Evolutionary conservation across 2,113 vertebrate species (phyloP).

Genomic region (Antennarius striatus): DNA sequence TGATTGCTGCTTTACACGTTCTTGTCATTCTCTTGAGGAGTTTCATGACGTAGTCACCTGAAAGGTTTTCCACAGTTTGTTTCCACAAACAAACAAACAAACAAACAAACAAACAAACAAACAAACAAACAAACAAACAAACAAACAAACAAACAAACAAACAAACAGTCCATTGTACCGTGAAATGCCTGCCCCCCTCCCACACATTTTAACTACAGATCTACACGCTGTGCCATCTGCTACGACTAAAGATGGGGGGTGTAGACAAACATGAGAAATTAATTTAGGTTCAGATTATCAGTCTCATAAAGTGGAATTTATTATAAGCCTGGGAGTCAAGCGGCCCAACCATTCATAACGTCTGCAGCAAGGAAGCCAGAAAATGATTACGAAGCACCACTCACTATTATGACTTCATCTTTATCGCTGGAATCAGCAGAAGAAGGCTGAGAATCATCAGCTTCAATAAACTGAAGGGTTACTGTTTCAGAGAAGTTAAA

Average conservation of each 20-base stretch:
- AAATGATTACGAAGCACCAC: not conserved
- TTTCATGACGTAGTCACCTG: no score
- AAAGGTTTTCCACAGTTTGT: no score
- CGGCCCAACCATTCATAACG: not conserved
- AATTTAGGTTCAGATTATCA: slow-evolving; percentile 42
- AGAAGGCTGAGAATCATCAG: not conserved
- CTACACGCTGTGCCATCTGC: not conserved
- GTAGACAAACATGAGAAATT: slow-evolving; percentile 8
- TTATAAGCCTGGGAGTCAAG: slow-evolving; percentile 40
- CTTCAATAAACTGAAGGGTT: not conserved
- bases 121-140: no score
- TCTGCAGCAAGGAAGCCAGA: not conserved
- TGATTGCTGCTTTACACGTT: no score
- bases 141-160: no score
- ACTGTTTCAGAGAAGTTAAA: slow-evolving; percentile 7
- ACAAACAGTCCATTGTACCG: no score
- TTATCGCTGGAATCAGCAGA: not conserved
- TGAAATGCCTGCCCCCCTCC: no score
- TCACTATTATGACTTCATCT: slow-evolving; percentile 6
- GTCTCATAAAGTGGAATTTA: slow-evolving; percentile 54
- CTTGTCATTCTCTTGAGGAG: no score
- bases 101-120: no score
- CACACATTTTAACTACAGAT: slow-evolving; percentile 3
- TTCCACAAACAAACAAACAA: no score
- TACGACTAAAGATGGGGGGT: not conserved